Evolutionary conservation across 2,888 invertebrate species (phyloP).

Genomic region (Drosophila longiperda): DNA sequence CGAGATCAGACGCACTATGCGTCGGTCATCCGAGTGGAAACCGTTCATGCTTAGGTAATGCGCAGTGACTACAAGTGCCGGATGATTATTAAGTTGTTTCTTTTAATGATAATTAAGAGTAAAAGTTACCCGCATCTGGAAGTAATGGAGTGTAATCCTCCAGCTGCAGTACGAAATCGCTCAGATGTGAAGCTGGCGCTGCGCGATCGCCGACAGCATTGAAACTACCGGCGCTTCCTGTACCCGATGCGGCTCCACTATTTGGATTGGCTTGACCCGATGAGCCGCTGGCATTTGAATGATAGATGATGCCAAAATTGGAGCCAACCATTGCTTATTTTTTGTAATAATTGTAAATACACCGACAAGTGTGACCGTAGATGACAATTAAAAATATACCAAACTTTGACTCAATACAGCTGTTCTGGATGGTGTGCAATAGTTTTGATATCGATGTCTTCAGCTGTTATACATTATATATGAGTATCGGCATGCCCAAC

Average conservation of each 20-base stretch:
- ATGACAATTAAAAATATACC: neutral
- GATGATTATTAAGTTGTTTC: neutral
- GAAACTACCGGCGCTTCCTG: constrained; percentile 4
- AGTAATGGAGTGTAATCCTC: constrained; percentile 96
- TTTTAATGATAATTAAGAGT: neutral
- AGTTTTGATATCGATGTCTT: neutral
- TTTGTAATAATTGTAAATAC: neutral
- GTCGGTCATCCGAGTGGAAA: constrained; percentile 97
- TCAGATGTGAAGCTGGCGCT: constrained; percentile 62
- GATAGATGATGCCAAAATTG: constrained; percentile 68
- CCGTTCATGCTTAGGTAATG: constrained; percentile 87
- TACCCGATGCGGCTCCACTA: neutral
- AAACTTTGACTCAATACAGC: neutral
- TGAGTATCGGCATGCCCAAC: neutral
- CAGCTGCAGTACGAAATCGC: constrained; percentile 64
- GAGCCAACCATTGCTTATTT: constrained; percentile 65
- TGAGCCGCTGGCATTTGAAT: constrained; percentile 51
- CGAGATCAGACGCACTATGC: constrained; percentile 95
- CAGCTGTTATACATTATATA: neutral
- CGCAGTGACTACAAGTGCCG: constrained; percentile 47
- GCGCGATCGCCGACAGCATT: constrained; percentile 41
- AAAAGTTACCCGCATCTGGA: constrained; percentile 90
- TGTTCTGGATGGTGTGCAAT: neutral
- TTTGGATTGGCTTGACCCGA: constrained; percentile 41
- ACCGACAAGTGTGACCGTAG: constrained; percentile 14